phyloP scores from a whole-genome alignment of 2,797 vertebrate genomes.

The Sebastolobus alascanus region DNA sequence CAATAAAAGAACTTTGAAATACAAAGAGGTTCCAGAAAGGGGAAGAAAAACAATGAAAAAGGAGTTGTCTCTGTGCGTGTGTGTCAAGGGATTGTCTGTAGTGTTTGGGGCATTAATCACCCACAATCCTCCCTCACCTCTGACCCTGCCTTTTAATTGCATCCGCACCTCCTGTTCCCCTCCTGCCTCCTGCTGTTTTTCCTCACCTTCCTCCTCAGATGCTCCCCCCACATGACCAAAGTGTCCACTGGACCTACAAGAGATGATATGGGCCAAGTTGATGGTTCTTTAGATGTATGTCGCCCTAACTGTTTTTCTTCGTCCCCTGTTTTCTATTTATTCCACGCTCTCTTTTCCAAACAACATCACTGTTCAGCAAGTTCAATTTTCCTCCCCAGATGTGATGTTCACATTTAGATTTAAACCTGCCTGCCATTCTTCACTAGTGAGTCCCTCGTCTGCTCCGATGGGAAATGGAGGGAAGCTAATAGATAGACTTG shows the following conservation, averaged over 20 bases:
- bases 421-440: not conserved
- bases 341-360: not conserved
- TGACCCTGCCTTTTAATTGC: conserved; percentile 78
- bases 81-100: conserved; percentile 38
- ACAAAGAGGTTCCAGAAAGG: not conserved
- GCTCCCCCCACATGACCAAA: not conserved
- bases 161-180: conserved; percentile 51
- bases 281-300: conserved; percentile 1
- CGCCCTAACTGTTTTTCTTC: not conserved
- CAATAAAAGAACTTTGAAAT: not conserved
- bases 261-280: conserved; percentile 1
- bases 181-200: conserved; percentile 36
- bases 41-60: conserved; percentile 23
- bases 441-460: not conserved
- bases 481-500: conserved; percentile 11
- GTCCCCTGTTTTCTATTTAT: not conserved
- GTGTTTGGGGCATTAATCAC: conserved; percentile 67
- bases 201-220: conserved; percentile 19
- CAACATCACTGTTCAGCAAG: not conserved
- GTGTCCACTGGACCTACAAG: conserved; percentile 2
- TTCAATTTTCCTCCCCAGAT: not conserved
- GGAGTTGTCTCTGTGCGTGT: conserved; percentile 20
- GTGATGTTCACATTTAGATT: conserved; percentile 20
- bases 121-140: conserved; percentile 45
- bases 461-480: not conserved